Conservation (phyloP, 92 coral and sea anemone species). For the Heteractis magnifica region DNA sequence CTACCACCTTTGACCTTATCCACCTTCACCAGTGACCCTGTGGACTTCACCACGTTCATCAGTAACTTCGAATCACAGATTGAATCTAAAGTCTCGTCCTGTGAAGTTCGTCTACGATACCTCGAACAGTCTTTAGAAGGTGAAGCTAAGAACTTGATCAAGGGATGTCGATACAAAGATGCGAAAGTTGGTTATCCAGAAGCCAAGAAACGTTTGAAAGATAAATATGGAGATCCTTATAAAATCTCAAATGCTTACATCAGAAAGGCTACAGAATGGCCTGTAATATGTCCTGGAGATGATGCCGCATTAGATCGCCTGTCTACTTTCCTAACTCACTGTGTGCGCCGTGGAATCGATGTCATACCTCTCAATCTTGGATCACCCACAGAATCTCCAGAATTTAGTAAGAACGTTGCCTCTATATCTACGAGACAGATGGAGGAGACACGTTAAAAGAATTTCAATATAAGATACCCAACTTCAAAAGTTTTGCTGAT, state of each 20-base stretch:
- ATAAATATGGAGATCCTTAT: slow-evolving; percentile 18
- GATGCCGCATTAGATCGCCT: slow-evolving; percentile 25
- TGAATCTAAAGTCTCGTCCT: slow-evolving; percentile 1
- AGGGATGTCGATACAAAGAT: slow-evolving; percentile 33
- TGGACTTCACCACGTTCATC: slow-evolving; percentile 28
- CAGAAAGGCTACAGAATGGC: slow-evolving; percentile 32
- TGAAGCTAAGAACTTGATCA: slow-evolving; percentile 43
- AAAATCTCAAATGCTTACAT: slow-evolving; percentile 34
- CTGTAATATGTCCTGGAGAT: background rate
- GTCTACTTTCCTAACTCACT: slow-evolving; percentile 26
- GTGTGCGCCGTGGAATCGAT: slow-evolving; percentile 29
- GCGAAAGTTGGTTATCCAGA: slow-evolving; percentile 27
- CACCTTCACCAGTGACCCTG: slow-evolving; percentile 38
- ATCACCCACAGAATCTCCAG: slow-evolving; percentile 50
- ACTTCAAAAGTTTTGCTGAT: slow-evolving; percentile 4
- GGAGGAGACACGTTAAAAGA: slow-evolving; percentile 28
- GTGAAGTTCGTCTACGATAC: slow-evolving; percentile 20
- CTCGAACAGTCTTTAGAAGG: slow-evolving; percentile 39
- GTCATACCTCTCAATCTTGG: slow-evolving; percentile 14
- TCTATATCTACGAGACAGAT: slow-evolving; percentile 31
- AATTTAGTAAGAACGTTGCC: slow-evolving; percentile 39
- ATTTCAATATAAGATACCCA: background rate
- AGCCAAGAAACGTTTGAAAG: slow-evolving; percentile 32
- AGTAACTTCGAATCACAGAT: slow-evolving; percentile 38
- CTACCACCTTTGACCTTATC: slow-evolving; percentile 21